These are phyloP conservation scores for Bovichtus variegatus DNA, from an alignment of 2,797 vertebrate species.

Conservation along the genomic window DNA sequence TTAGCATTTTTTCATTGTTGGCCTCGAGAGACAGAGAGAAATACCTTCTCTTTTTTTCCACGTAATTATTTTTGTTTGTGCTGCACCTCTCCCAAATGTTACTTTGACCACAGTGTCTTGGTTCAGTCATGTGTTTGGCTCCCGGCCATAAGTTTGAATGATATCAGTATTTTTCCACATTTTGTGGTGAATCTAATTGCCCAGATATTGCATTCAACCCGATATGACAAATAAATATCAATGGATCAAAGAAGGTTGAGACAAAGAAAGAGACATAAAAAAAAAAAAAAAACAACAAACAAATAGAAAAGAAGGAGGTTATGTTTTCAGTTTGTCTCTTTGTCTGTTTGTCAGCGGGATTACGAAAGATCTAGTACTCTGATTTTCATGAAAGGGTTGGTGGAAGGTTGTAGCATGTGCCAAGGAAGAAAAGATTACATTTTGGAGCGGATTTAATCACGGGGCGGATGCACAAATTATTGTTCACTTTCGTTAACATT, in stretches of 20 bases:
- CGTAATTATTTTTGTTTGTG: not conserved
- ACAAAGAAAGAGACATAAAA: not conserved
- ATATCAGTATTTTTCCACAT: conserved; percentile 4
- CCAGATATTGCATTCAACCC: not conserved
- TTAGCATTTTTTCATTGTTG: not conserved
- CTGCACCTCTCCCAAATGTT: conserved; percentile 3
- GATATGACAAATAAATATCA: not conserved
- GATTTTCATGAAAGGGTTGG: too few relatives aligned
- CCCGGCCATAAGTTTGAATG: not conserved
- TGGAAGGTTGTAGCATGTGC: too few relatives aligned
- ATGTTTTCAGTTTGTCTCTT: too few relatives aligned
- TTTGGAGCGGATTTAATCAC: too few relatives aligned
- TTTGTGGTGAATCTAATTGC: not conserved
- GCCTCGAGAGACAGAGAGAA: not conserved
- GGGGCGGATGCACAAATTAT: too few relatives aligned
- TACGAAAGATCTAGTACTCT: too few relatives aligned
- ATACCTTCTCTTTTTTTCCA: not conserved
- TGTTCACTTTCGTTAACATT: too few relatives aligned
- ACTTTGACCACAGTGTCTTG: not conserved
- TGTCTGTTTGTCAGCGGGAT: too few relatives aligned
- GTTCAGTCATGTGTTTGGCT: conserved; percentile 13
- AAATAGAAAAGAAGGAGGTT: too few relatives aligned
- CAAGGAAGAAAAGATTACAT: too few relatives aligned
- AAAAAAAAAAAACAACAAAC: not conserved
- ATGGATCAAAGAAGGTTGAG: not conserved